Evolutionary conservation across 2,888 invertebrate genomes (phyloP), one percentile per base, ranked within the genome.

Genomic region (Heliconius aoede): DNA sequence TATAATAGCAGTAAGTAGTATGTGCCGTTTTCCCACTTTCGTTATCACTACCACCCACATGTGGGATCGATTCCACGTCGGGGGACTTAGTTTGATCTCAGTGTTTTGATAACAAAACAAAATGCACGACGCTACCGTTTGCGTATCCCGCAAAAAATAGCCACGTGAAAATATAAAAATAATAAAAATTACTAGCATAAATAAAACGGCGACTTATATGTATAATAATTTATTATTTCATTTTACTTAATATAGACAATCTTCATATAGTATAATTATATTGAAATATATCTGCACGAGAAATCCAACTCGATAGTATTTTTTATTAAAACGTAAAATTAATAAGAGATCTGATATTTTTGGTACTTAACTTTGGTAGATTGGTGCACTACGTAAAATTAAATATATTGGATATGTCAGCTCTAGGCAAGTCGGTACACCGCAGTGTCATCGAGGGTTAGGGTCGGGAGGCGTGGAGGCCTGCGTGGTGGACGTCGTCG

Each of bases 401-500:
- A 80, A 64, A 73, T 72, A 78, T 51, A 51, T 71, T 73, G 67
- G 78, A 77, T 87, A 85, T 85, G 83, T 84, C 79, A 80, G 68
- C 79, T 79, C 83, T 89, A 93, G 75, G 92, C 91, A 82, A 94
- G 83, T 80, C 93, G 88, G 84, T 94, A 94, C 76, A 94, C 92
- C 75, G 93, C 93, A 28, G 92, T 90, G 79, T 95, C 94, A 80
- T 95, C 95, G 51, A 95, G 95, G 26, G 95, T 90, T 72, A 96
- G 94, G 0, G 95, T 88, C 5, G 95, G 94, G n/a, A 93, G 78
- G 78, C 96, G 95, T 58, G 96, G 96, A 78, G 96, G 96, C 77
- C 96, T 94, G 77, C 96, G 95, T 32, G 96, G 93, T 88, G 96
- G 92, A 90, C 96, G 92, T 86, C 96, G 90, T 87, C 97, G 95